Conservation (phyloP, 1,140 invertebrate species). For the Drosophila simulans region DNA sequence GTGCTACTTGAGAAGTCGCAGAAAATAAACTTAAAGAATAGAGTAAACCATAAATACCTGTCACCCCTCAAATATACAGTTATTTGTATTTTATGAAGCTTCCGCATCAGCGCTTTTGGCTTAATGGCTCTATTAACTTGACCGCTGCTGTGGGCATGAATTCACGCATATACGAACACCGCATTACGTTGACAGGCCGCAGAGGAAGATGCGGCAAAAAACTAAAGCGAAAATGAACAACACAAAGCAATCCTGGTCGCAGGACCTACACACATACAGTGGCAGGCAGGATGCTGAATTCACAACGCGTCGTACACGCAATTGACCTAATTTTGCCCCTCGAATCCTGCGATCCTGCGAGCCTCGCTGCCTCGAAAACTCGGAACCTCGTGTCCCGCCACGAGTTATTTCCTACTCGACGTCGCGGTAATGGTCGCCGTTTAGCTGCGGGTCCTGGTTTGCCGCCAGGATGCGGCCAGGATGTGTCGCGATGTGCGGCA, state of each 20-base stretch:
- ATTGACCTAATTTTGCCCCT: conserved; percentile 66
- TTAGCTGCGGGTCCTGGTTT: conserved; percentile 48
- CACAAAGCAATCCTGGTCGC: conserved; percentile 45
- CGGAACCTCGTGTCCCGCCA: background rate
- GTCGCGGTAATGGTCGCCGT: conserved; percentile 57
- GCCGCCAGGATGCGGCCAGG: conserved; percentile 50
- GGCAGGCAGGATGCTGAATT: conserved; percentile 49
- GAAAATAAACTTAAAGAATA: background rate
- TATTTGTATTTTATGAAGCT: background rate
- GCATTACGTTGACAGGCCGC: conserved; percentile 43
- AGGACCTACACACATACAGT: conserved; percentile 16
- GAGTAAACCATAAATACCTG: too few relatives aligned
- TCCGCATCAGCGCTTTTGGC: too few relatives aligned
- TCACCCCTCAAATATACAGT: too few relatives aligned
- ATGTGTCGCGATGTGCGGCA: conserved; percentile 29
- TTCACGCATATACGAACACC: conserved; percentile 15
- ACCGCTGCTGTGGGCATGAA: background rate
- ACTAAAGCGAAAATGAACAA: conserved; percentile 44
- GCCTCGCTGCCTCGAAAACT: background rate
- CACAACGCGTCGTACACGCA: conserved; percentile 54
- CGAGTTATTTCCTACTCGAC: conserved; percentile 29
- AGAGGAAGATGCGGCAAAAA: conserved; percentile 17
- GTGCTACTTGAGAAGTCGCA: background rate
- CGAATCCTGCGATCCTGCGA: background rate
- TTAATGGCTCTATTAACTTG: background rate